These are phyloP conservation scores for Neopelma chrysocephalum DNA, from an alignment of 2,797 vertebrate genomes.

Conservation along the genomic window DNA sequence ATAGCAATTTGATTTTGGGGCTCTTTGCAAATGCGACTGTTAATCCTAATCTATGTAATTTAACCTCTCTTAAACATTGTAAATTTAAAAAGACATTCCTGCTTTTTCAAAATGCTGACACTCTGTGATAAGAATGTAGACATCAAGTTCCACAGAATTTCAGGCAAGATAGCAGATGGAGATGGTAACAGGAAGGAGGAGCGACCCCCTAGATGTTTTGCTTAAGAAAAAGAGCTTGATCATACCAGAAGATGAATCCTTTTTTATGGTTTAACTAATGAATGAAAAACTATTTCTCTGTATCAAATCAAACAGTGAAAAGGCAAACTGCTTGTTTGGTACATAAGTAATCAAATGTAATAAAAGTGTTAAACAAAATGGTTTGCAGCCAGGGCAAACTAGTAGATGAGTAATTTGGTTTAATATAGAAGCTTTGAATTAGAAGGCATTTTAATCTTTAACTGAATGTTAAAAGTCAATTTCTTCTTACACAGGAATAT, in stretches of 20 bases:
- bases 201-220: not conserved
- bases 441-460: not conserved
- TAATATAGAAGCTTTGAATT: not conserved
- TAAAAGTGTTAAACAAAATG: not conserved
- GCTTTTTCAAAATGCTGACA: not conserved
- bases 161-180: not conserved
- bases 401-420: not conserved
- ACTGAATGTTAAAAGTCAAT: not conserved
- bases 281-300: not conserved
- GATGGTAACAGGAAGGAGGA: not conserved
- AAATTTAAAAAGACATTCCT: not conserved
- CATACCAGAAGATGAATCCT: not conserved
- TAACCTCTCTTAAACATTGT: not conserved
- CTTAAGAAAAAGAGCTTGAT: not conserved
- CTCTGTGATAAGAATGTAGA: not conserved
- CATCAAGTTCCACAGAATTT: not conserved
- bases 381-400: not conserved
- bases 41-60: not conserved
- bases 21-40: not conserved
- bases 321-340: not conserved
- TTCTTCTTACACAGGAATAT: constrained; percentile 81
- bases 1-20: not conserved
- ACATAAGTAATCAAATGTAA: not conserved
- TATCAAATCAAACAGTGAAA: not conserved
- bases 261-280: not conserved